Conservation (phyloP, 2,797 vertebrate species). For the Typhlichthys eigenmanni region DNA sequence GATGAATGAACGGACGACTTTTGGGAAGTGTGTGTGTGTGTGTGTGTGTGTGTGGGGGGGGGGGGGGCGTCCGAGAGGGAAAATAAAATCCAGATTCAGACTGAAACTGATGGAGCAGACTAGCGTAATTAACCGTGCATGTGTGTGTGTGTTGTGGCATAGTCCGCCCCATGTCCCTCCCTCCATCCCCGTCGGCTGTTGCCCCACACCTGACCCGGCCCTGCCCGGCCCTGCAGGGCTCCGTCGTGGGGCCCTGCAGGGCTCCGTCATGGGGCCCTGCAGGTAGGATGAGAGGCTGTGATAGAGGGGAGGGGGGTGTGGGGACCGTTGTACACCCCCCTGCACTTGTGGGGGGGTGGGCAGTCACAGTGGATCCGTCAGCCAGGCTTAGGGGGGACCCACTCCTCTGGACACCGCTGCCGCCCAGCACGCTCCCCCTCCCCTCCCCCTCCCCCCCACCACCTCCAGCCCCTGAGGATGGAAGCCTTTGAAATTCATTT, state of each 20-base stretch:
- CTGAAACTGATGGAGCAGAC: constrained; percentile 50
- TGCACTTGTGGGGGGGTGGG: constrained; percentile 28
- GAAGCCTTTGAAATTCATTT: constrained; percentile 69
- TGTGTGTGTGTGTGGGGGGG: constrained; percentile 43
- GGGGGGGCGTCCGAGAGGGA: constrained; percentile 16
- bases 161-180: constrained; percentile 34
- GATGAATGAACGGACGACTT: constrained; percentile 45
- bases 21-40: constrained; percentile 34
- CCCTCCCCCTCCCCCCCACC: background rate
- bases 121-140: constrained; percentile 52
- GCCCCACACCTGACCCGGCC: constrained; percentile 74
- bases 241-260: constrained; percentile 53
- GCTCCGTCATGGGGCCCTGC: constrained; percentile 51
- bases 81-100: constrained; percentile 45
- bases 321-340: constrained; percentile 59
- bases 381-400: constrained; percentile 61
- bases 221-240: constrained; percentile 55
- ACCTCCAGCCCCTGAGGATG: constrained; percentile 32
- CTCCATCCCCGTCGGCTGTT: constrained; percentile 49
- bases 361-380: constrained; percentile 74
- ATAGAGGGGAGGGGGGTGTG: background rate
- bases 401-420: constrained; percentile 66
- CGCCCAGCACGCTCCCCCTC: constrained; percentile 62
- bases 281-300: constrained; percentile 15
- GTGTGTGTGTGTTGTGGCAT: constrained; percentile 48